phyloP scores from a whole-genome alignment of 2,888 invertebrate species.

The Cheilosia variabilis region DNA sequence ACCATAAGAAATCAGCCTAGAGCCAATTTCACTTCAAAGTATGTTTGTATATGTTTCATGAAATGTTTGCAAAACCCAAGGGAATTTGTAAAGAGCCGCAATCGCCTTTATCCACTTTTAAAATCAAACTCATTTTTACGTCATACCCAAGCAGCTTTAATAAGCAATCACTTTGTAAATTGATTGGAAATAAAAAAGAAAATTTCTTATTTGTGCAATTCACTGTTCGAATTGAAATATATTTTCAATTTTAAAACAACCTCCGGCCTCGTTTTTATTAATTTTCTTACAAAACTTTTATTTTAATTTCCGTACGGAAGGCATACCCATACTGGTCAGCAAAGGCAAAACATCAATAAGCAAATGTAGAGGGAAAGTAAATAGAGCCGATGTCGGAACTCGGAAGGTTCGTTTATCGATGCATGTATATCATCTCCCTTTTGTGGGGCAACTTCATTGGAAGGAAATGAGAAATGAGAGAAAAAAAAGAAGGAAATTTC shows the following conservation, averaged over 20 bases:
- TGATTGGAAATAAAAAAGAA: neutral
- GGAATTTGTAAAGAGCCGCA: too few relatives aligned
- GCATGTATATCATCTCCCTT: slow-evolving; percentile 49
- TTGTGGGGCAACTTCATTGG: slow-evolving; percentile 29
- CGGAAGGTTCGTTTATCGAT: slow-evolving; percentile 47
- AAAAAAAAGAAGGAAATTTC: slow-evolving; percentile 5
- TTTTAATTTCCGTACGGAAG: slow-evolving; percentile 71
- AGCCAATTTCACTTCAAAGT: neutral
- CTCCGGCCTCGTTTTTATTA: slow-evolving; percentile 65
- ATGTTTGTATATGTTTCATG: neutral
- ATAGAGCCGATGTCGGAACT: slow-evolving; percentile 36
- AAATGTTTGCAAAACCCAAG: neutral
- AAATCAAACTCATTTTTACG: too few relatives aligned
- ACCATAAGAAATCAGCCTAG: neutral
- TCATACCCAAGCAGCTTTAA: neutral
- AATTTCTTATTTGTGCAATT: slow-evolving; percentile 14
- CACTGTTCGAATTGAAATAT: slow-evolving; percentile 56
- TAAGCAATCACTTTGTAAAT: neutral
- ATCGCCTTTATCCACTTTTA: too few relatives aligned
- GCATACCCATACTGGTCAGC: slow-evolving; percentile 46
- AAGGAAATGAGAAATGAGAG: slow-evolving; percentile 48
- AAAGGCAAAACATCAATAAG: slow-evolving; percentile 63
- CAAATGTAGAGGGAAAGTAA: slow-evolving; percentile 65
- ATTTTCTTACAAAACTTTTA: slow-evolving; percentile 68
- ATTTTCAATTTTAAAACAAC: slow-evolving; percentile 66